phyloP scores from a whole-genome alignment of 2,113 vertebrate species.

The Rostratula benghalensis region DNA sequence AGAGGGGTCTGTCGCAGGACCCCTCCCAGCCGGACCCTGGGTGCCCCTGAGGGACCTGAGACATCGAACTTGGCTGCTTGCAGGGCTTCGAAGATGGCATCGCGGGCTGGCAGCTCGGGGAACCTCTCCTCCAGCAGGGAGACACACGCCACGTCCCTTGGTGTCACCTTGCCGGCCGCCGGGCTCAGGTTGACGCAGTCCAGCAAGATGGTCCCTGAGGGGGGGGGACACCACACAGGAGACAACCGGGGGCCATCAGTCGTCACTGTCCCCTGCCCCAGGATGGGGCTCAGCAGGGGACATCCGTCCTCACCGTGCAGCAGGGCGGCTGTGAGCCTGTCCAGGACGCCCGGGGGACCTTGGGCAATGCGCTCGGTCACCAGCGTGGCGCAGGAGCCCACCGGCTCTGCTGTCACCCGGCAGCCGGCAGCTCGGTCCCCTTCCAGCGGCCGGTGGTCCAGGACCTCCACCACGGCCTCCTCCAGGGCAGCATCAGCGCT shows the following conservation, averaged over 20 bases:
- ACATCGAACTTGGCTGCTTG: constrained; percentile 89
- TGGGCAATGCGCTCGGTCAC: constrained; percentile 86
- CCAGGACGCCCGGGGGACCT: constrained; percentile 81
- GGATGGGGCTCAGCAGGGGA: rapidly evolving
- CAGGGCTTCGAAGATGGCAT: constrained; percentile 78
- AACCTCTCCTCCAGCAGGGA: constrained; percentile 80
- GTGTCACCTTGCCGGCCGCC: constrained; percentile 86
- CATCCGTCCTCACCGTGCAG: constrained; percentile 79
- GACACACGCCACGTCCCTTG: constrained; percentile 78
- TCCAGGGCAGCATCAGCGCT: constrained; percentile 85
- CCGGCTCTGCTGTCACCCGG: constrained; percentile 77
- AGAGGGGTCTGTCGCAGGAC: background rate
- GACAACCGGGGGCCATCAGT: rapidly evolving
- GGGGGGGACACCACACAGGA: background rate
- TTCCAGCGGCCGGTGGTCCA: constrained; percentile 87
- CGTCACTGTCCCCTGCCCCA: rapidly evolving
- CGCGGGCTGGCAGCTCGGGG: constrained; percentile 78
- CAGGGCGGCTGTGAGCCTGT: constrained; percentile 79
- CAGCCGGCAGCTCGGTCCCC: constrained; percentile 68
- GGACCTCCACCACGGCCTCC: constrained; percentile 82
- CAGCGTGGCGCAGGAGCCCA: constrained; percentile 92
- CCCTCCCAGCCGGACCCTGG: background rate
- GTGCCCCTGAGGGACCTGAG: constrained; percentile 71
- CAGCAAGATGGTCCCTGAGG: constrained; percentile 83
- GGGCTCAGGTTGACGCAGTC: constrained; percentile 93